Base-by-base conservation (phyloP, 2,888 invertebrate species). In the Pristionchus fissidentatus region DNA sequence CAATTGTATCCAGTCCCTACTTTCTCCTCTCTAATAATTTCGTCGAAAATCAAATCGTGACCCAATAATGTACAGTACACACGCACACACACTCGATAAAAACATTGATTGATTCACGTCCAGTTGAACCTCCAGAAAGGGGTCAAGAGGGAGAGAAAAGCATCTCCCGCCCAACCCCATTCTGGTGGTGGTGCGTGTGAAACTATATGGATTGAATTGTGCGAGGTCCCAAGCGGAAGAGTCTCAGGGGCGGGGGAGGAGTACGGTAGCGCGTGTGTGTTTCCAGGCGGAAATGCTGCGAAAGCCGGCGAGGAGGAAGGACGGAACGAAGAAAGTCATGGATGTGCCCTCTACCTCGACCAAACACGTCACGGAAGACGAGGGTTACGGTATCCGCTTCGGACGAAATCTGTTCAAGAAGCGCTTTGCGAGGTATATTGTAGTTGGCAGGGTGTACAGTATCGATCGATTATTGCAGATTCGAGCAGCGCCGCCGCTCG, bases 271-370 rank as follows among this genome's bases (percentile, higher is more conserved):
- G 26, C 43, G 19, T 78, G 49, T n/a, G n/a, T n/a, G n/a, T n/a
- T 46, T 87, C 57, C 75, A 87, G 87, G 87, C 87, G 3, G 85
- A 84, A 46, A 87, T 87, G 87, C 84, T 87, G 60, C 80, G 84
- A 32, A 87, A 87, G 41, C 87, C 87, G 32, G 79, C 84, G 38
- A 78, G 85, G 43, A 78, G 85, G 41, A 85, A 85, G 41, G 66
- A 78, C 26, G 78, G 84, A n/a, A 43, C 55, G 79, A 79, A 79
- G 79, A 79, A 79, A 41, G 70, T 43, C 15, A 29, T 46, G 26
- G 79, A 79, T 0, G 49, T 4, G 8, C 38, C 79, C 1, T 57
- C 55, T 35, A 79, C 55, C 22, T 35, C 38, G 7, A n/a, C n/a
- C n/a, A n/a, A n/a, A n/a, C n/a, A n/a, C n/a, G n/a, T n/a, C n/a